Evolutionary conservation across 2,797 vertebrate species (phyloP).

Genomic region (Rhincodon typus): DNA sequence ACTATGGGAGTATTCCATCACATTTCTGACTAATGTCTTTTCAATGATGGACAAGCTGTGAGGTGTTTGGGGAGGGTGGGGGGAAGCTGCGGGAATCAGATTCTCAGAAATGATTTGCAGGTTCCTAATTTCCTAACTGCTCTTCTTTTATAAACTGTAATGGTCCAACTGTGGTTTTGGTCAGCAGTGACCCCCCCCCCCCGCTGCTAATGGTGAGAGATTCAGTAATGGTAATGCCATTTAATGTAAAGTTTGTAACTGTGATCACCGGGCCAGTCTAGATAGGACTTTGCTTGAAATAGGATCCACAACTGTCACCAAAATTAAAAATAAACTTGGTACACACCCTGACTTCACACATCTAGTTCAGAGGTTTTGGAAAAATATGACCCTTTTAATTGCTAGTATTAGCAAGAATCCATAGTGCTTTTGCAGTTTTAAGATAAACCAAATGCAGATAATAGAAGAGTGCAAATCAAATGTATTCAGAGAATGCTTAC

Average conservation of each 20-base stretch:
- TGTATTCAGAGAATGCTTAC: conserved; percentile 46
- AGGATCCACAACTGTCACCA: background rate
- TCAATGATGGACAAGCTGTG: too few relatives aligned
- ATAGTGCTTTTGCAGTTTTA: background rate
- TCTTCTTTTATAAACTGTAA: too few relatives aligned
- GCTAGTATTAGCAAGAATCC: conserved; percentile 40
- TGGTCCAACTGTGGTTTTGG: too few relatives aligned
- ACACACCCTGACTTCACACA: conserved; percentile 44
- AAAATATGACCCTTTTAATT: conserved; percentile 40
- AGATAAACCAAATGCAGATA: conserved; percentile 42
- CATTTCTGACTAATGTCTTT: too few relatives aligned
- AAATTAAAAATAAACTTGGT: background rate
- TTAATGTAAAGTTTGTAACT: conserved; percentile 37
- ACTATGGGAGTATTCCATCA: too few relatives aligned
- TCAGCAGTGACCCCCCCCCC: too few relatives aligned
- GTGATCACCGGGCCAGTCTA: background rate
- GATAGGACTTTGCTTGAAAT: background rate
- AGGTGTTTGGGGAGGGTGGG: too few relatives aligned
- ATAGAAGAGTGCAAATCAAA: background rate
- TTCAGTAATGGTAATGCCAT: too few relatives aligned
- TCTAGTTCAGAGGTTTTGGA: conserved; percentile 45
- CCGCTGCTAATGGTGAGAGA: too few relatives aligned
- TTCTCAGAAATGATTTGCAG: too few relatives aligned
- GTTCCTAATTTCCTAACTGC: too few relatives aligned
- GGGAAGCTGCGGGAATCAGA: too few relatives aligned